Percentiles rank a stretch among this genome's conserved stretches.
Conservation (phyloP, 2,888 invertebrate species). For the Torymus tubicola region DNA sequence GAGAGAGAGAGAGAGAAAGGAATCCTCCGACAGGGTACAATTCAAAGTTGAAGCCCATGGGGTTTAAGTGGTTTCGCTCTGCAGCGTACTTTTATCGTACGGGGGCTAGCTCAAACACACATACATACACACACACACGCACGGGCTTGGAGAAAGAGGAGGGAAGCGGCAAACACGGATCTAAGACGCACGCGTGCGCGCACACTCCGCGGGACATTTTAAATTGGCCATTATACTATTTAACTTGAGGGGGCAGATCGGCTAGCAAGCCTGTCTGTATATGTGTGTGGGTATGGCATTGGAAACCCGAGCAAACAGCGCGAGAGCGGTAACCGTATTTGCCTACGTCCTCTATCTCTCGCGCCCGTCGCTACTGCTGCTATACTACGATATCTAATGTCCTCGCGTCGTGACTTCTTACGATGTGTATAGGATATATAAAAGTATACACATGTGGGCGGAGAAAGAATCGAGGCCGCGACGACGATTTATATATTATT, state of each 20-base stretch:
- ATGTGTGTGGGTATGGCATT: conserved; percentile 5
- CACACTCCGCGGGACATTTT: conserved; percentile 74
- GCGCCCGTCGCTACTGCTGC: conserved; percentile 25
- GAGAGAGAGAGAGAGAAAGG: not conserved
- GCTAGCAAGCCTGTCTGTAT: conserved; percentile 10
- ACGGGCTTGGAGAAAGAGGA: not conserved
- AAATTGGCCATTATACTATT: conserved; percentile 77
- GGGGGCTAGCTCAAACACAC: conserved; percentile 47
- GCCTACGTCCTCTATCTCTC: conserved; percentile 67
- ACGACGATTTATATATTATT: no score
- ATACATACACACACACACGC: not conserved
- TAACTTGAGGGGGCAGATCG: conserved; percentile 71
- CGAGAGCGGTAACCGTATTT: conserved; percentile 72
- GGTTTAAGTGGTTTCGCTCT: conserved; percentile 41
- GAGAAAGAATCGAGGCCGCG: no score
- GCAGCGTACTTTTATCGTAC: conserved; percentile 46
- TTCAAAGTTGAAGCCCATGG: conserved; percentile 57
- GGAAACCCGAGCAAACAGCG: conserved; percentile 70
- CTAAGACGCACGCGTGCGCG: conserved; percentile 63
- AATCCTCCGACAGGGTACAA: conserved; percentile 21
- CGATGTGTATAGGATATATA: no score
- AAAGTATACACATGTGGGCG: no score
- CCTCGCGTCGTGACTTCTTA: conserved; percentile 46
- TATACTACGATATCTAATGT: conserved; percentile 67
- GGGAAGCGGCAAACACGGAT: conserved; percentile 69